Base-by-base conservation (phyloP, 1,140 invertebrate species). In the Macrostomum lignano region DNA sequence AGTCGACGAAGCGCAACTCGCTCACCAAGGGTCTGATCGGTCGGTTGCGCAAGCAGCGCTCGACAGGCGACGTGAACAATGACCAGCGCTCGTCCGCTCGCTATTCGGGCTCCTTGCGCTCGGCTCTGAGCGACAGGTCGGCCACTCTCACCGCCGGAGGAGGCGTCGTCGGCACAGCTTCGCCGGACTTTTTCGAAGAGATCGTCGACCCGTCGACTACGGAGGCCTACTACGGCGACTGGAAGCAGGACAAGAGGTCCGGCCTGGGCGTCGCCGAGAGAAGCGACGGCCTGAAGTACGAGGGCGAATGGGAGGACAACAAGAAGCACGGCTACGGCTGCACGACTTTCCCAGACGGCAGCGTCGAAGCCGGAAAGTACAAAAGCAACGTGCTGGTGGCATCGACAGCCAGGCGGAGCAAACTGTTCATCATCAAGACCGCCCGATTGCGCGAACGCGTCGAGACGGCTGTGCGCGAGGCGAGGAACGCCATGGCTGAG, bases 301-400 rank as follows among this genome's bases (percentile, higher is more conserved):
- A 91, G 51, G 88, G 91, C n/a, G 88, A 98, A 55, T 99, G 91
- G 91, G 82, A 82, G 55, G 81, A 77, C 51, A 98, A 99, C 61
- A 81, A 82, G 44, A 98, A 96, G 55, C 91, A 96, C 52, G 91
- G 91, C 11, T 98, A 94, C 58, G 91, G 91, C n/a, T 79, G 93
- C 3, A 98, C 91, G 0, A 91, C 75, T 3, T 82, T 94, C 48
- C 72, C 76, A 38, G 86, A 96, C 50, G 82, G 82, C 3, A 73
- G 71, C 13, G 72, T 72, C 43, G 86, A 96, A 53, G 82, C 93
- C 50, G 86, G 88, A 32, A 94, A 94, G 64, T 98, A 98, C 63
- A 94, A 93, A 62, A 93, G 94, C 64, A 96, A 98, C 60, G 73
- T 93, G 24, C 20, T 33, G n/a, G 32, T 33, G 11, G 22, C 24